Conservation (phyloP, 2,888 invertebrate species). For the Perizoma affinitatum region DNA sequence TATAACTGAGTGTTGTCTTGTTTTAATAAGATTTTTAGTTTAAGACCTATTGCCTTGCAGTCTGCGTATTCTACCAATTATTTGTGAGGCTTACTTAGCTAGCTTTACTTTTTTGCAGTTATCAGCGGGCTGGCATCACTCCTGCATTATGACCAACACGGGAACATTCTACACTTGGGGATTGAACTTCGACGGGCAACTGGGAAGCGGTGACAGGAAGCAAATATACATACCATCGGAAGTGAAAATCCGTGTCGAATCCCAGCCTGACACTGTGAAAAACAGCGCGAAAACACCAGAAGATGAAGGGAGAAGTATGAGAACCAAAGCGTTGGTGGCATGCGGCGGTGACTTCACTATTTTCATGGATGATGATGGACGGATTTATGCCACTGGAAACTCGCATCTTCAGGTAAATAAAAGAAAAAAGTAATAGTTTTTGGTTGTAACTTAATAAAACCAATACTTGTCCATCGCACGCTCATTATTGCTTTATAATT, state of each 20-base stretch:
- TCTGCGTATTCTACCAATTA: background rate
- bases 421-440: no score
- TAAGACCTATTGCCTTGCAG: no score
- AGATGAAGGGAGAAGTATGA: slow-evolving; percentile 50
- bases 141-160: slow-evolving; percentile 87
- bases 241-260: slow-evolving; percentile 71
- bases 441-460: no score
- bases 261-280: slow-evolving; percentile 53
- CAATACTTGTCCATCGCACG: no score
- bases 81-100: background rate
- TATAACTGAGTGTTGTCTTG: background rate
- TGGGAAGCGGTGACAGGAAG: slow-evolving; percentile 88
- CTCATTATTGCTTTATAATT: no score
- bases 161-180: slow-evolving; percentile 94
- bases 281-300: slow-evolving; percentile 51
- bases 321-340: slow-evolving; percentile 74
- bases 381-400: slow-evolving; percentile 90
- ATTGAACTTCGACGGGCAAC: slow-evolving; percentile 94
- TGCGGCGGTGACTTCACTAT: slow-evolving; percentile 92
- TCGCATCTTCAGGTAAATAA: slow-evolving; percentile 72
- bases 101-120: slow-evolving; percentile 56
- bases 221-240: slow-evolving; percentile 84
- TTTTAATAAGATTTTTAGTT: background rate
- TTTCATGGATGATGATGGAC: slow-evolving; percentile 86
- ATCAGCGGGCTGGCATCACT: slow-evolving; percentile 93